Percentiles rank a stretch among this genome's conserved stretches.
Conservation (phyloP, 2,888 invertebrate genomes). For the Deilephila porcellus region DNA sequence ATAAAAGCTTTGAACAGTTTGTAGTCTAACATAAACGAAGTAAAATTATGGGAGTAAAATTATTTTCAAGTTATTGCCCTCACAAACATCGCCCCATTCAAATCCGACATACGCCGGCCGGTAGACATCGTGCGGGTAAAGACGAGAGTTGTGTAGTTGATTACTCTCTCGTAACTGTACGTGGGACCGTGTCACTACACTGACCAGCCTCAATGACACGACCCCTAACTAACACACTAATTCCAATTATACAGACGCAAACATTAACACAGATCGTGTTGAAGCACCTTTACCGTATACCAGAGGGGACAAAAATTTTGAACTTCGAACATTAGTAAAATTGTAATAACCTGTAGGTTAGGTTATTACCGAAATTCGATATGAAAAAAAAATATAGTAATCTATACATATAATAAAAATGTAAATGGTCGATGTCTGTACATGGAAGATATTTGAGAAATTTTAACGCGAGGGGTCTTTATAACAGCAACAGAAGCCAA, state of each 20-base stretch:
- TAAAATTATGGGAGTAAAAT: too few relatives aligned
- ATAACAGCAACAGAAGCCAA: too few relatives aligned
- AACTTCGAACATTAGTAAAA: too few relatives aligned
- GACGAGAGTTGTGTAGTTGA: not conserved
- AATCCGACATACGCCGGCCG: not conserved
- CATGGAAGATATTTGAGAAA: too few relatives aligned
- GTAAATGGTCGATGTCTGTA: too few relatives aligned
- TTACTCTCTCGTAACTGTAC: slow-evolving; percentile 11
- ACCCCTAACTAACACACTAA: not conserved
- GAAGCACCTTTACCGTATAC: not conserved
- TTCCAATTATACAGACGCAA: not conserved
- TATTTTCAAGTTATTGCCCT: not conserved
- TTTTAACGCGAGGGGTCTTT: too few relatives aligned
- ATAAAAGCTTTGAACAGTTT: not conserved
- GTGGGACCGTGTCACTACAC: slow-evolving; percentile 1
- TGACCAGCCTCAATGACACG: slow-evolving; percentile 13
- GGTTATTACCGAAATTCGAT: too few relatives aligned
- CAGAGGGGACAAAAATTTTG: too few relatives aligned
- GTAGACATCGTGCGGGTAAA: not conserved
- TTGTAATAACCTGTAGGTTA: too few relatives aligned
- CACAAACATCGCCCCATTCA: not conserved
- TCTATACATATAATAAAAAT: too few relatives aligned
- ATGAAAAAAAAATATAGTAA: too few relatives aligned
- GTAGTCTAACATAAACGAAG: not conserved
- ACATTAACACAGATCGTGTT: not conserved